phyloP scores from a whole-genome alignment of 2,888 invertebrate species.

The Drosophila diplacantha region DNA sequence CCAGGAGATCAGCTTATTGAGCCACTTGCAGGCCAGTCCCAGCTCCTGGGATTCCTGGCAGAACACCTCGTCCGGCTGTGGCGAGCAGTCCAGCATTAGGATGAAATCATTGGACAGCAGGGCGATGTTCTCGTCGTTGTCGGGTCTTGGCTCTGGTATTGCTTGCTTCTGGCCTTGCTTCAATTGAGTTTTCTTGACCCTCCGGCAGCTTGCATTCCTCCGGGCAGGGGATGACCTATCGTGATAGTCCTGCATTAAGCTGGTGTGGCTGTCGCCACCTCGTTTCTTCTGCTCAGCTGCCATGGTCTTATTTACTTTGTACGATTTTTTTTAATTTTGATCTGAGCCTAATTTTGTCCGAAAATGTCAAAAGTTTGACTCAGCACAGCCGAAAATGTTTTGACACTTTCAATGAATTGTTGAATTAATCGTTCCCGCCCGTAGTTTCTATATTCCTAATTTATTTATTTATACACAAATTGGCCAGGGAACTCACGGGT shows the following conservation, averaged over 20 bases:
- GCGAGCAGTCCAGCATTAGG: slow-evolving; percentile 56
- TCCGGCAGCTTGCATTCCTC: neutral
- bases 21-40: slow-evolving; percentile 55
- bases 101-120: slow-evolving; percentile 61
- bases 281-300: too few species aligned
- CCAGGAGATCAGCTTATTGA: slow-evolving; percentile 60
- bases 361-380: slow-evolving; percentile 9
- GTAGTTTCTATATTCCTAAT: slow-evolving; percentile 17
- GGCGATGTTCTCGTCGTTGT: neutral
- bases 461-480: slow-evolving; percentile 32
- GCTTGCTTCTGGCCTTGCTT: neutral
- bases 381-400: slow-evolving; percentile 19
- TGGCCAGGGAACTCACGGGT: slow-evolving; percentile 3
- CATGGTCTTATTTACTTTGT: neutral
- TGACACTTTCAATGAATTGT: slow-evolving; percentile 59
- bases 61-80: slow-evolving; percentile 54
- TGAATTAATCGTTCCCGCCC: slow-evolving; percentile 45
- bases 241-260: neutral
- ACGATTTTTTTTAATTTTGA: slow-evolving; percentile 1
- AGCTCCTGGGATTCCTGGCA: slow-evolving; percentile 43
- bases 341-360: neutral
- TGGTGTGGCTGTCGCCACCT: neutral
- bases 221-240: neutral
- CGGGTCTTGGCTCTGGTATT: neutral
- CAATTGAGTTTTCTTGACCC: neutral